phyloP scores from a whole-genome alignment of 2,113 vertebrate species.

The Petaurus breviceps region DNA sequence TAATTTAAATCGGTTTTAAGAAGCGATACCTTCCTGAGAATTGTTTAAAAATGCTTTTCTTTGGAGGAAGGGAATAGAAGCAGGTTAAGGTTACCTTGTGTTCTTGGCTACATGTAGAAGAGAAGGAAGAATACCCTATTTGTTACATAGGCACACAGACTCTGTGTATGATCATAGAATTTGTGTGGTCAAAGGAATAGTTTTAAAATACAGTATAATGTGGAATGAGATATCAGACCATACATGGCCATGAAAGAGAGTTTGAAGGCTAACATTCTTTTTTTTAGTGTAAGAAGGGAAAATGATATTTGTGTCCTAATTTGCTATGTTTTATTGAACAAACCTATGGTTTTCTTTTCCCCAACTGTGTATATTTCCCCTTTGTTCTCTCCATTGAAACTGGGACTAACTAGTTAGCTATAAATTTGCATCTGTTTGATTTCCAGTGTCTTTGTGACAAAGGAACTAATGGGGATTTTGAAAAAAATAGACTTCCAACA shows the following conservation, averaged over 20 bases:
- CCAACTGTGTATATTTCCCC: slow-evolving; percentile 55
- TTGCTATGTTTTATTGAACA: not conserved
- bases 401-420: slow-evolving; percentile 66
- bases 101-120: not conserved
- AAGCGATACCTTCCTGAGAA: not conserved
- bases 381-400: slow-evolving; percentile 65
- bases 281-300: not conserved
- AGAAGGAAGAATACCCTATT: not conserved
- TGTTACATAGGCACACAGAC: not conserved
- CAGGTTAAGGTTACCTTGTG: not conserved
- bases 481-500: slow-evolving; percentile 74
- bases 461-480: slow-evolving; percentile 74
- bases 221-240: not conserved
- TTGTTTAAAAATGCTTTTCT: not conserved
- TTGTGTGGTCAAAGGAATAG: not conserved
- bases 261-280: not conserved
- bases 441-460: slow-evolving; percentile 65
- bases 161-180: not conserved
- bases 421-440: slow-evolving; percentile 79
- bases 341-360: not conserved
- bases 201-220: not conserved
- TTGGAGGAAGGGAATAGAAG: not conserved
- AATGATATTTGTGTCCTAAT: not conserved
- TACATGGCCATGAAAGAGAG: not conserved
- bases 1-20: not conserved